These are phyloP conservation scores for Brachionus calyciflorus DNA, from an alignment of 1,140 invertebrate species.

Conservation along the genomic window DNA sequence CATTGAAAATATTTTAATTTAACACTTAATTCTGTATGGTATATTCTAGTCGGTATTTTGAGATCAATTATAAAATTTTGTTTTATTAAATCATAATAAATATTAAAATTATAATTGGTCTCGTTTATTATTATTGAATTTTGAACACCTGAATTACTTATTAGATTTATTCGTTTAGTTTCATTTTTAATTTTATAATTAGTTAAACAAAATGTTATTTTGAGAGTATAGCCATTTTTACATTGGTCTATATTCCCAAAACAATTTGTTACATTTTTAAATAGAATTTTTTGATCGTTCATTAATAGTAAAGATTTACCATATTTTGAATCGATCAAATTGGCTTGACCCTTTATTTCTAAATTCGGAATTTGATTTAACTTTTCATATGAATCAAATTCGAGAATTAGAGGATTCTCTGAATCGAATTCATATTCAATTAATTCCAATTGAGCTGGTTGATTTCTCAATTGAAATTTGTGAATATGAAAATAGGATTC, in stretches of 20 bases:
- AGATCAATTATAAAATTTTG: neutral
- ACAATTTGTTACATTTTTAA: constrained; percentile 27
- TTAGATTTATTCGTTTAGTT: neutral
- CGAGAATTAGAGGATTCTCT: neutral
- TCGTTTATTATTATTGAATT: neutral
- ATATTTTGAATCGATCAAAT: constrained; percentile 23
- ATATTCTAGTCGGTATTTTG: neutral
- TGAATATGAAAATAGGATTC: constrained; percentile 26
- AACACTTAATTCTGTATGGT: neutral
- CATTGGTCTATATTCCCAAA: constrained; percentile 25
- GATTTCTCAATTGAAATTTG: neutral
- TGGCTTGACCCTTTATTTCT: neutral
- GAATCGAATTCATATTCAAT: constrained; percentile 20
- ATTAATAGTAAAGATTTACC: constrained; percentile 24
- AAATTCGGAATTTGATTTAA: neutral
- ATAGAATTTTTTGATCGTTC: constrained; percentile 21
- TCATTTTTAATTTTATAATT: neutral
- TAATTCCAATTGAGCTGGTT: neutral
- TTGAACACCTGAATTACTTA: neutral
- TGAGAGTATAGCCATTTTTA: constrained; percentile 42
- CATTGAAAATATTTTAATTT: constrained; percentile 31
- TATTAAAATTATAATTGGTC: neutral
- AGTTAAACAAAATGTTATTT: constrained; percentile 25
- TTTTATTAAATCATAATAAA: neutral
- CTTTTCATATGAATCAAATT: constrained; percentile 43